phyloP scores from a whole-genome alignment of 2,888 invertebrate species.

The Lepidonotus clava region DNA sequence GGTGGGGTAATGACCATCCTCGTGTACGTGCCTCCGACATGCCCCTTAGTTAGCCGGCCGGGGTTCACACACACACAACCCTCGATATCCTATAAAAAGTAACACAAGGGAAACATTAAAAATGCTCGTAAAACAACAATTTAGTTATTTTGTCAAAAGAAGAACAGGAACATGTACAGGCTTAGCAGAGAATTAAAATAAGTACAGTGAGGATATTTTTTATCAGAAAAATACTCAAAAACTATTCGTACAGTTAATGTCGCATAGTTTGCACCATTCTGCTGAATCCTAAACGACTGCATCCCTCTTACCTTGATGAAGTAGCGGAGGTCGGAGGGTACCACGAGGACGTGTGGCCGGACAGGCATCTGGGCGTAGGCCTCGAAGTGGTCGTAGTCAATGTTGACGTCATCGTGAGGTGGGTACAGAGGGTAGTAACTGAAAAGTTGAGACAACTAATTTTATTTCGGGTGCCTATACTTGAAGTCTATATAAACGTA shows the following conservation, averaged over 20 bases:
- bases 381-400: constrained; percentile 88
- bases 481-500: no score
- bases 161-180: no score
- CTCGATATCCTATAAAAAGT: constrained; percentile 86
- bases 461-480: no score
- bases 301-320: constrained; percentile 90
- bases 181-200: no score
- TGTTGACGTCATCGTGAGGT: constrained; percentile 84
- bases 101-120: not conserved
- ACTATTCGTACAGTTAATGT: no score
- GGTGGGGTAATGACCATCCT: constrained; percentile 57
- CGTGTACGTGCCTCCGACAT: constrained; percentile 88
- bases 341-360: constrained; percentile 90
- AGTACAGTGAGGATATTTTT: no score
- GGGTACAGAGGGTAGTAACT: constrained; percentile 91
- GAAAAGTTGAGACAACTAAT: no score
- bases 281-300: no score
- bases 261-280: no score
- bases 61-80: constrained; percentile 92
- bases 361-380: constrained; percentile 86
- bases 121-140: no score
- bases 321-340: constrained; percentile 91
- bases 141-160: no score
- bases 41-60: constrained; percentile 88
- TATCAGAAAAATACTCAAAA: no score